Base-by-base conservation (phyloP, 2,113 vertebrate genomes). In the Crotophaga sulcirostris region DNA sequence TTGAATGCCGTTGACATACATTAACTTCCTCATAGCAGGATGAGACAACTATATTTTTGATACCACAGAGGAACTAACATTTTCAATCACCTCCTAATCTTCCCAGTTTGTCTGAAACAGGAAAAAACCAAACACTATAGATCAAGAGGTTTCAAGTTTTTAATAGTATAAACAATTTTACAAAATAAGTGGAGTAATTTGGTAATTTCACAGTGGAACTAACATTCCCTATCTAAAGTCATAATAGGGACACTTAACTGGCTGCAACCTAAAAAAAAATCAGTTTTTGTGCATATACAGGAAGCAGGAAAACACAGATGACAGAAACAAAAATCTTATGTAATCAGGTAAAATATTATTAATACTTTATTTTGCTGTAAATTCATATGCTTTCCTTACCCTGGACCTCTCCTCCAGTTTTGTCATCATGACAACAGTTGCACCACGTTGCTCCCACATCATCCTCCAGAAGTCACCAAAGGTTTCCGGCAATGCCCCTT, bases 391-490 rank as follows among this genome's bases (percentile, higher is more conserved):
- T 86, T 72, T 75, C 56, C 98, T 98, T 98, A 99, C 99, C 99
- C 99, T 98, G 66, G 99, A 99, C 68, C 99, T 98, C 91, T 99
- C 99, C 94, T 99, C 99, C 77, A 99, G 97, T 94, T 99, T 99
- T 69, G 99, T 99, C 99, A 99, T 99, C 99, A 99, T 99, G 93
- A 99, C 99, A 2, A 99, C 97, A 34, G 99, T 99, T 72, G 99
- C 99, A n/a, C 99, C 99, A 74, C 99, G 98, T 89, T 99, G 99
- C 25, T 99, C 99, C 99, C 99, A 99, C 94, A 99, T 99, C 99
- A 99, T 99, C 96, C 99, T 99, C 99, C 99, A 99, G 97, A 99
- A 99, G 91, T 99, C 99, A n/a, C 99, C 99, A 55, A 99, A 99
- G 2, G 99, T 99, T 98, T 99, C 99, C 0, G 99, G 99, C 84